Base-by-base conservation (phyloP, 1,140 invertebrate species). In the Solen grandis region DNA sequence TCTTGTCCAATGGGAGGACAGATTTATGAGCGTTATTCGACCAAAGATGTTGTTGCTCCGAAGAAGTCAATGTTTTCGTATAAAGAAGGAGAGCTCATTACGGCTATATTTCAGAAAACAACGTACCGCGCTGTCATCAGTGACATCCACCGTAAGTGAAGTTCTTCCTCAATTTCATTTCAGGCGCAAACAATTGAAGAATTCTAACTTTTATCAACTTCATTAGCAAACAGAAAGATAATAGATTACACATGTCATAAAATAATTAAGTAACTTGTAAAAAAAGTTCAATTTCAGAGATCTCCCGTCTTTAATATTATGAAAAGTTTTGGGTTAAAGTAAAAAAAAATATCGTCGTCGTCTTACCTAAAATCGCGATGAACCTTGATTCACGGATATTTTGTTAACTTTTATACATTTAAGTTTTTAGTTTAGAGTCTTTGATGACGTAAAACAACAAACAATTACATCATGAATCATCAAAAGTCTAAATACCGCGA, bases 1-100 rank as follows among this genome's bases (percentile, higher is more conserved):
- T 25, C 35, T 65, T 22, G 62, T 65, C 3, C 62, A 65, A 65
- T 65, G 62, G 62, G 62, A 65, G n/a, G 62, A 65, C 35, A 25
- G 62, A 8, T 65, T 36, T 41, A 14, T 35, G 16, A 65, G 62
- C 35, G 35, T 65, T 27, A 65, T 65, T 16, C 62, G n/a, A 29
- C n/a, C 10, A 27, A 60, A 41, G 10, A 65, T 65, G 35, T 65
- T 36, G 62, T 65, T 5, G 13, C 2, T 36, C 62, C 62, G 16
- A 10, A 63, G 10, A 65, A 65, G 35, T 14, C 27, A 16, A 38
- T 35, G 8, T 31, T 16, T 31, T 8, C 13, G 27, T 65, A 65
- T 41, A 16, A 65, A 35, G 62, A 65, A 65, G 62, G 62, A 5
- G 62, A 65, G 2, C 62, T 36, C 14, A 65, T 65, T 5, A 38